Percentiles rank a stretch among this genome's conserved stretches.
phyloP scores from a whole-genome alignment of 1,140 invertebrate species.

The Gonatopus flavifemur region DNA sequence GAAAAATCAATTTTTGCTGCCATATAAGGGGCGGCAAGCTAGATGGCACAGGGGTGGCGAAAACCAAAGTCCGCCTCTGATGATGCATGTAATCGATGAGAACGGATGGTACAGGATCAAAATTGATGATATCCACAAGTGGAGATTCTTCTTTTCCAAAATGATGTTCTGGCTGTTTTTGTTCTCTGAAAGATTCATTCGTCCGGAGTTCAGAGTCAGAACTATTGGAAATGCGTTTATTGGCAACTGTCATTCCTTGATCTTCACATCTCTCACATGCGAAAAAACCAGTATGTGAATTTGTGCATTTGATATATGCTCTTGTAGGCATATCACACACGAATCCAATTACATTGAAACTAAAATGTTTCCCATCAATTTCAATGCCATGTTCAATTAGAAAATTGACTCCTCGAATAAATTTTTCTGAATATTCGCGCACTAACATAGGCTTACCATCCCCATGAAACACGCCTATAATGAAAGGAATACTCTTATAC shows the following conservation, averaged over 20 bases:
- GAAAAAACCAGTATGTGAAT: constrained; percentile 12
- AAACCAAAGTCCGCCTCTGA: too few species aligned
- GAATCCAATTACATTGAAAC: too few species aligned
- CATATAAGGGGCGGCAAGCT: too few species aligned
- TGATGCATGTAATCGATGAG: constrained; percentile 35
- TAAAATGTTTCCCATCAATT: too few species aligned
- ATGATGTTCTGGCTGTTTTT: constrained; percentile 14
- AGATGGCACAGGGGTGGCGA: too few species aligned
- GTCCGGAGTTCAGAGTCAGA: constrained; percentile 9
- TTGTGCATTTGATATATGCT: constrained; percentile 9
- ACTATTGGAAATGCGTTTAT: constrained; percentile 13
- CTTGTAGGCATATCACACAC: constrained; percentile 8
- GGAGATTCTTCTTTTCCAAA: constrained; percentile 9
- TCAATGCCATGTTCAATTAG: too few species aligned
- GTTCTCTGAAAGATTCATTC: constrained; percentile 16
- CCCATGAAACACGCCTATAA: too few species aligned
- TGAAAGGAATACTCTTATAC: too few species aligned
- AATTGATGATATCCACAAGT: constrained; percentile 11
- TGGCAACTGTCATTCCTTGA: constrained; percentile 1
- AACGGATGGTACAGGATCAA: constrained; percentile 27
- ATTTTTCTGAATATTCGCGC: too few species aligned
- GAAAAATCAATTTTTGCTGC: too few species aligned
- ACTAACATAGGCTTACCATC: too few species aligned
- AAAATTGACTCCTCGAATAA: too few species aligned
- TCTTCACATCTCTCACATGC: constrained; percentile 6